These are phyloP conservation scores for Lamellibrachia columna DNA, from an alignment of 2,888 invertebrate genomes.

Conservation along the genomic window DNA sequence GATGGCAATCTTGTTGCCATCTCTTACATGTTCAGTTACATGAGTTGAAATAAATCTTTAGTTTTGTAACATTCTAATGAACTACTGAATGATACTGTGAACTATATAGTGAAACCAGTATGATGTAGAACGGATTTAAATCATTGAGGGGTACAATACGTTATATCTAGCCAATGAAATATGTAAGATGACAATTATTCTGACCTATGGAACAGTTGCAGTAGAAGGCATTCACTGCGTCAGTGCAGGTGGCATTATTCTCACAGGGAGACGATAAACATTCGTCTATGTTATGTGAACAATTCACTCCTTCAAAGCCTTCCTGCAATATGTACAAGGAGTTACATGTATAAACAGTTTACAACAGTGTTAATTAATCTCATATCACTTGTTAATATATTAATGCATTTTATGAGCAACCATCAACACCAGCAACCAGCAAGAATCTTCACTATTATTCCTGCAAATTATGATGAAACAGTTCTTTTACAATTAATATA, in stretches of 20 bases:
- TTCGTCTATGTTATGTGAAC: constrained; percentile 26
- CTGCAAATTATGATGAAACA: too few relatives aligned
- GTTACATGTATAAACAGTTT: not conserved
- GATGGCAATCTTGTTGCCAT: not conserved
- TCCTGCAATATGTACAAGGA: constrained; percentile 12
- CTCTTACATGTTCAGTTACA: not conserved
- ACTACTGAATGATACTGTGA: not conserved
- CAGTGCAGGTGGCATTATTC: constrained; percentile 46
- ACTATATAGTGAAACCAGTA: not conserved
- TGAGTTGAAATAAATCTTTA: not conserved
- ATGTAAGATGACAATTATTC: not conserved
- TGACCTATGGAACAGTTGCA: constrained; percentile 54
- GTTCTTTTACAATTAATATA: too few relatives aligned
- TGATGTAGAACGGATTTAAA: not conserved
- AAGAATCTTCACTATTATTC: too few relatives aligned
- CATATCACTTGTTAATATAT: not conserved
- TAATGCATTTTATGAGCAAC: too few relatives aligned
- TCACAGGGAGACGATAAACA: constrained; percentile 39
- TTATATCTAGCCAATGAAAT: not conserved
- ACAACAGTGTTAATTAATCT: not conserved
- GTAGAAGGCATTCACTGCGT: constrained; percentile 44
- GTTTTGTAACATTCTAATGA: not conserved
- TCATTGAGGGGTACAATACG: not conserved
- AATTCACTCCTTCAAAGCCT: constrained; percentile 26
- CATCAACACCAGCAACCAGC: too few relatives aligned